Evolutionary conservation across 37 sponge, comb jelly and placozoan genomes (phyloP).

Genomic region (Theonella swinhoei): DNA sequence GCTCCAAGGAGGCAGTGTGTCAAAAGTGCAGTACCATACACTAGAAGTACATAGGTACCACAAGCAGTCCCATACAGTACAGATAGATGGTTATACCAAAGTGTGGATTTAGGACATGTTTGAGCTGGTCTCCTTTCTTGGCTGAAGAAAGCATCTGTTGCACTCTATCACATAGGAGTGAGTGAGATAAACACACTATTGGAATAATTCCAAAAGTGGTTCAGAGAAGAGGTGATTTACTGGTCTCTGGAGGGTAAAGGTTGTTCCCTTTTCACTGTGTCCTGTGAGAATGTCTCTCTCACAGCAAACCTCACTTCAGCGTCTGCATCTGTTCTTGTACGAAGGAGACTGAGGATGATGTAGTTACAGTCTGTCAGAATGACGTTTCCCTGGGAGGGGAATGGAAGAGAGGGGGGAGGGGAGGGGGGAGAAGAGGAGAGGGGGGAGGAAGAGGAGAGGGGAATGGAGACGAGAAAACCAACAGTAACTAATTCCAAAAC

Average conservation of each 20-base stretch:
- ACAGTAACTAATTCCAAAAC: neutral
- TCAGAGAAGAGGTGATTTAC: slow-evolving; percentile 46
- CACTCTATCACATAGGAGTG: slow-evolving; percentile 37
- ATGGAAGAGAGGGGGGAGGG: neutral
- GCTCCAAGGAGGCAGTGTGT: slow-evolving; percentile 80
- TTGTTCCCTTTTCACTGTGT: slow-evolving; percentile 61
- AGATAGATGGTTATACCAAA: slow-evolving; percentile 54
- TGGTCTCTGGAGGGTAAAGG: slow-evolving; percentile 53
- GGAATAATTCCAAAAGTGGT: neutral
- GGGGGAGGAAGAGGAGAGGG: neutral
- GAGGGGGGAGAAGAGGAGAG: neutral
- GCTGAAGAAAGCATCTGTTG: slow-evolving; percentile 23
- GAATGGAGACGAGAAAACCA: neutral
- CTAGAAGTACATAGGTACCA: slow-evolving; percentile 43
- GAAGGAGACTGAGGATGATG: slow-evolving; percentile 80
- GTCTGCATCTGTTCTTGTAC: slow-evolving; percentile 83
- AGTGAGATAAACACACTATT: neutral
- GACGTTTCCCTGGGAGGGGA: slow-evolving; percentile 80
- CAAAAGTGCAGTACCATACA: slow-evolving; percentile 80
- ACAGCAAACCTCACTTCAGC: slow-evolving; percentile 85
- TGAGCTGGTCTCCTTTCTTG: slow-evolving; percentile 71
- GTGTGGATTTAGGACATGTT: slow-evolving; percentile 78
- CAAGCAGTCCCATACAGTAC: neutral
- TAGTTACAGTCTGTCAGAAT: slow-evolving; percentile 84
- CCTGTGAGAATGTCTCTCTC: slow-evolving; percentile 76